Evolutionary conservation across 2,797 vertebrate genomes (phyloP).

Genomic region (Phrynocephalus guinanensis): DNA sequence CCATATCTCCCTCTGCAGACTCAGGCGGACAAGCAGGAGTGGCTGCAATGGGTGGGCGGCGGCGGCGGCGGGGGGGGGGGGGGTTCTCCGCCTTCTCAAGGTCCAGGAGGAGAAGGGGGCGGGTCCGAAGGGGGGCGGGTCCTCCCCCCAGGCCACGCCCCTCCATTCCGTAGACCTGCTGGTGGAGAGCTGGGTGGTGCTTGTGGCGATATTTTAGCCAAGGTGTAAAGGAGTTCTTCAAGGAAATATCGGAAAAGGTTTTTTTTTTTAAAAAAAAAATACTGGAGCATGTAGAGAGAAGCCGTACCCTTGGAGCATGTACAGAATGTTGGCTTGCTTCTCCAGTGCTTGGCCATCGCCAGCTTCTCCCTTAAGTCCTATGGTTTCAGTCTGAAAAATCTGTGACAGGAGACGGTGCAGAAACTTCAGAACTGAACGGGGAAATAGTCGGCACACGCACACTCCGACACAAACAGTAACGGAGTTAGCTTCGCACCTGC

Average conservation of each 20-base stretch:
- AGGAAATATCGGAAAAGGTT: too few species aligned
- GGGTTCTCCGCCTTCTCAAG: too few species aligned
- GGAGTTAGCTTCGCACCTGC: too few species aligned
- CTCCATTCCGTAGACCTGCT: background rate
- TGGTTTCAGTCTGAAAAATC: background rate
- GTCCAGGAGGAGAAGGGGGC: fast-evolving
- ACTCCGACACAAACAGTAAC: too few species aligned
- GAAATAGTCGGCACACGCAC: too few species aligned
- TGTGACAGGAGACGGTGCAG: too few species aligned
- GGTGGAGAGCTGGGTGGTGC: background rate
- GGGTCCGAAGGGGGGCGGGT: background rate
- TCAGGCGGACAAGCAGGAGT: fast-evolving
- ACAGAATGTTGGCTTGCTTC: background rate
- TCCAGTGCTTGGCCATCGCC: background rate
- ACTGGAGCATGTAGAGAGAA: background rate
- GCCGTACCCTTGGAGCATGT: background rate
- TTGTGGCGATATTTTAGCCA: too few species aligned
- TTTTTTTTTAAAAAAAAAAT: too few species aligned
- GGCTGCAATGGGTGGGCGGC: fast-evolving
- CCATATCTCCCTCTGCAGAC: background rate
- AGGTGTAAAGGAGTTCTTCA: too few species aligned
- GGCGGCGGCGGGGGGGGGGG: too few species aligned
- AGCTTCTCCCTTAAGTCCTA: too few species aligned
- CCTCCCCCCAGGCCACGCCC: background rate
- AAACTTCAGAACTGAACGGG: too few species aligned